Evolutionary conservation across 2,113 vertebrate species (phyloP).

Genomic region (Myotis brandtii): DNA sequence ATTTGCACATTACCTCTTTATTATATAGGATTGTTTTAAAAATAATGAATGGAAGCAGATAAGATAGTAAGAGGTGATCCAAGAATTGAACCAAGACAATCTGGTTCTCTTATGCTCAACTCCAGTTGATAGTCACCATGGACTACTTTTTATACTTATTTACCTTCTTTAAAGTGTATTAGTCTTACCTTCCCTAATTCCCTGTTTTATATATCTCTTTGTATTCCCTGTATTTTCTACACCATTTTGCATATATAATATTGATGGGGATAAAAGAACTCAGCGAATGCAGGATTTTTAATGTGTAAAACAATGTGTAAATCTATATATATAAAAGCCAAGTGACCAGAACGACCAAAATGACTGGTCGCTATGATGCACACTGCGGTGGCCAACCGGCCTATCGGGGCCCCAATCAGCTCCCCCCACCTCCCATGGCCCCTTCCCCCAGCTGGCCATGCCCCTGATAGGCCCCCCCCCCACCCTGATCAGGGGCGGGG

Average conservation of each 20-base stretch:
- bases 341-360: no score
- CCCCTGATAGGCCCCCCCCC: no score
- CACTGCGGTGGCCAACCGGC: no score
- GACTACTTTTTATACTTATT: not conserved
- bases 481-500: no score
- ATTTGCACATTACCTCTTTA: no score
- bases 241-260: slow-evolving; percentile 12
- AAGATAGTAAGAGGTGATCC: not conserved
- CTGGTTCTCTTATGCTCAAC: not conserved
- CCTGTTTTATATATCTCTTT: not conserved
- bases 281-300: not conserved
- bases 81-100: not conserved
- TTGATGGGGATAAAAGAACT: not conserved
- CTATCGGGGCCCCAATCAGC: no score
- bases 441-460: no score
- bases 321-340: no score
- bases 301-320: not conserved
- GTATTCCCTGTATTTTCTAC: not conserved
- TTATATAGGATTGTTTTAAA: not conserved
- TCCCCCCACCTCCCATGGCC: no score
- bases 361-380: accelerated
- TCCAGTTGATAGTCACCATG: not conserved
- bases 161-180: slow-evolving; percentile 7
- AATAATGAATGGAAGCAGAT: slow-evolving; percentile 9
- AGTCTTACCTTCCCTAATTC: not conserved